Evolutionary conservation across 1,140 invertebrate genomes (phyloP).

Genomic region (Pentalonia nigronervosa): DNA sequence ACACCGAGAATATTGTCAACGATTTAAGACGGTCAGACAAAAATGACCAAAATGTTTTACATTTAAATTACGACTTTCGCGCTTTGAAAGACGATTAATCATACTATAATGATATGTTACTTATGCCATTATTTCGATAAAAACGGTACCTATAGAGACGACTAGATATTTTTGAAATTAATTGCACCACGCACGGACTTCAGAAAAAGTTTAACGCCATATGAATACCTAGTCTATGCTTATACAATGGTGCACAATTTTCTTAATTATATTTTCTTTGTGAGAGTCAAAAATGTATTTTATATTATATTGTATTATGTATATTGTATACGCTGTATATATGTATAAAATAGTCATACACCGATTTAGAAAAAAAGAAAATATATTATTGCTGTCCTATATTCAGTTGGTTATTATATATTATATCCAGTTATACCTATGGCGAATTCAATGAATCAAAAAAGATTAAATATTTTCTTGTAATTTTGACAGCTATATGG

Average conservation of each 20-base stretch:
- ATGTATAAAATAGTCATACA: not conserved
- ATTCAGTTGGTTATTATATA: constrained; percentile 5
- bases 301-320: not conserved
- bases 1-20: not conserved
- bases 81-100: not conserved
- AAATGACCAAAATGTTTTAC: no score
- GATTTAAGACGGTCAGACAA: not conserved
- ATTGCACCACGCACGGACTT: not conserved
- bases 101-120: not conserved
- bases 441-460: constrained; percentile 2
- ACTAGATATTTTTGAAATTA: not conserved
- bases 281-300: not conserved
- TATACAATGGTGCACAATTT: not conserved
- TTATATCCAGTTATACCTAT: not conserved
- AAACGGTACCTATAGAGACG: not conserved
- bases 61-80: no score
- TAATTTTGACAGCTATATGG: constrained; percentile 21
- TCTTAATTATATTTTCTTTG: constrained; percentile 15
- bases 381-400: not conserved
- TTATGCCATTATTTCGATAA: not conserved
- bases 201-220: not conserved
- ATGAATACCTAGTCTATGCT: not conserved
- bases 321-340: not conserved
- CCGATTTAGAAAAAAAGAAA: constrained; percentile 8
- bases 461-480: not conserved